These are phyloP conservation scores for Cheilosia pagana DNA, from an alignment of 2,888 invertebrate species.

Conservation along the genomic window DNA sequence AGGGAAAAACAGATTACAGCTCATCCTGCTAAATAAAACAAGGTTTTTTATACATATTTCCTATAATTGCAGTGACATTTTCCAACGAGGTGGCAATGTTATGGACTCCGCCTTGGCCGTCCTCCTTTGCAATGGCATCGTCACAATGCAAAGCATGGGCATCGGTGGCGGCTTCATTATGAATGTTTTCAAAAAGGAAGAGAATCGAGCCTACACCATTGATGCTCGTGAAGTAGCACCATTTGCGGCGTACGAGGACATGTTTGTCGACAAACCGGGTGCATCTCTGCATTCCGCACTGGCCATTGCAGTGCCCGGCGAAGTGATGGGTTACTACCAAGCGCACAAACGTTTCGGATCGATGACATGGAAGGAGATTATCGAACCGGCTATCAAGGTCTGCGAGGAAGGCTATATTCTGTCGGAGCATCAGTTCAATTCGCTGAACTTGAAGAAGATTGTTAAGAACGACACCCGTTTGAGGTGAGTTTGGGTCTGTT, in stretches of 20 bases:
- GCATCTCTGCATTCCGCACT: conserved; percentile 85
- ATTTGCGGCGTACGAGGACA: conserved; percentile 84
- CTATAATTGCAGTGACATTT: conserved; percentile 78
- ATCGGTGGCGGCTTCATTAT: conserved; percentile 92
- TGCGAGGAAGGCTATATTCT: conserved; percentile 88
- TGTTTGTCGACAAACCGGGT: conserved; percentile 76
- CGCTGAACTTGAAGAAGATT: conserved; percentile 81
- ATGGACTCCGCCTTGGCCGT: conserved; percentile 94
- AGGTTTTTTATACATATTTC: background rate
- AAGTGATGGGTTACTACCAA: conserved; percentile 90
- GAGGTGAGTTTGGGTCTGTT: conserved; percentile 83
- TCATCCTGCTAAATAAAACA: too few species aligned
- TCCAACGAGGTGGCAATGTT: conserved; percentile 87
- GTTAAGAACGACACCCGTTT: conserved; percentile 78
- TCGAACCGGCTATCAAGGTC: conserved; percentile 86
- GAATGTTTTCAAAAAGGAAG: conserved; percentile 88
- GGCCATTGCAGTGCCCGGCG: conserved; percentile 92
- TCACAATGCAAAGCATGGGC: conserved; percentile 91
- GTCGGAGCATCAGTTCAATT: conserved; percentile 85
- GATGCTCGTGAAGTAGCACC: conserved; percentile 92
- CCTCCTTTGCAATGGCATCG: conserved; percentile 92
- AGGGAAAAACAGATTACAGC: too few species aligned
- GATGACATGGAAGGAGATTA: conserved; percentile 89
- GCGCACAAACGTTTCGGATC: conserved; percentile 90
- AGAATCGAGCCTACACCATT: conserved; percentile 86